phyloP scores from a whole-genome alignment of 2,888 invertebrate species.

The Acanthosepion lycidas region DNA sequence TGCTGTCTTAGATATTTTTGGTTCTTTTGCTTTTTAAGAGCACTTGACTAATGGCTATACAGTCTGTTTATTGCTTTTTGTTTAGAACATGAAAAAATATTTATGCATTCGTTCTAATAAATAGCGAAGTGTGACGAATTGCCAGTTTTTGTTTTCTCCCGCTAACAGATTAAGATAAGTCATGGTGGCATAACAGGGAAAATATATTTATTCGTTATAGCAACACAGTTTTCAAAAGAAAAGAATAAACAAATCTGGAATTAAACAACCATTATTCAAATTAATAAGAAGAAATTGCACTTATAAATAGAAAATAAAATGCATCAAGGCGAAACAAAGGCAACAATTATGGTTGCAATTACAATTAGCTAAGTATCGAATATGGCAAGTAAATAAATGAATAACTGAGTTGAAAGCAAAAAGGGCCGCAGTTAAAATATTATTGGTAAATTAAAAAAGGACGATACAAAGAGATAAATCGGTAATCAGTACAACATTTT shows the following conservation, averaged over 20 bases:
- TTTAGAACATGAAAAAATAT: background rate
- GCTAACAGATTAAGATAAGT: background rate
- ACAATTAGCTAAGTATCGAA: background rate
- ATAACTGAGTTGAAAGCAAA: too few species aligned
- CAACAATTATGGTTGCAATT: background rate
- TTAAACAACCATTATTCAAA: too few species aligned
- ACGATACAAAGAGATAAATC: too few species aligned
- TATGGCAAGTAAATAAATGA: background rate
- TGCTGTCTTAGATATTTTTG: background rate
- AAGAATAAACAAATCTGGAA: too few species aligned
- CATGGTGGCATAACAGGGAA: background rate
- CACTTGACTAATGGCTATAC: background rate
- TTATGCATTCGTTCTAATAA: background rate
- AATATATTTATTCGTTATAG: background rate
- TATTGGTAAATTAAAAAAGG: too few species aligned
- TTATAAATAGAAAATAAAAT: too few species aligned
- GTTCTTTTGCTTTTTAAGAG: background rate
- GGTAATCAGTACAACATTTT: too few species aligned
- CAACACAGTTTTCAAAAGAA: background rate
- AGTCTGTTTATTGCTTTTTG: background rate
- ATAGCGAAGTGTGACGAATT: background rate
- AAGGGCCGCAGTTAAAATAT: too few species aligned
- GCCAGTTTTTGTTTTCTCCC: background rate
- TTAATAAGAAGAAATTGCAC: background rate
- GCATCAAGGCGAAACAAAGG: background rate